These are phyloP conservation scores for Danaus plexippus DNA, from an alignment of 1,140 invertebrate species.

Conservation along the genomic window DNA sequence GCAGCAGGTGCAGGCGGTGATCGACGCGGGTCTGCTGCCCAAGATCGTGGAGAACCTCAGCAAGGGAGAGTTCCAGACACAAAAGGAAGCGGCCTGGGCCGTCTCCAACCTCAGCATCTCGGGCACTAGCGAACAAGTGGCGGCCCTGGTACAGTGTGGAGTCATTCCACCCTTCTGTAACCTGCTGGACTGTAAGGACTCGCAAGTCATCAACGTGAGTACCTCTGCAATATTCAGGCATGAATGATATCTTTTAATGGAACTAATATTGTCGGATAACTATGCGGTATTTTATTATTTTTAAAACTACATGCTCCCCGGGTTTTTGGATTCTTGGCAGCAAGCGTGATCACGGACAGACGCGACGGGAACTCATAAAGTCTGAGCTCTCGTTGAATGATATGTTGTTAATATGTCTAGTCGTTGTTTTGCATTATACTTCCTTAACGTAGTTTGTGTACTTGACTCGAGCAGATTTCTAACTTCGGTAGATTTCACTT, in stretches of 20 bases:
- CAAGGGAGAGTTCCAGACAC: constrained; percentile 98
- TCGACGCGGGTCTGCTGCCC: constrained; percentile 94
- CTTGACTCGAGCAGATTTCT: too few species aligned
- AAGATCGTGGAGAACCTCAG: constrained; percentile 94
- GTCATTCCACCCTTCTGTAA: constrained; percentile 94
- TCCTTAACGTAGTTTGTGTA: too few species aligned
- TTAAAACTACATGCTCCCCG: too few species aligned
- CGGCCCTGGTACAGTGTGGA: constrained; percentile 88
- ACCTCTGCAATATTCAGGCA: background rate
- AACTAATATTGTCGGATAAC: too few species aligned
- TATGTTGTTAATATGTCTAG: too few species aligned
- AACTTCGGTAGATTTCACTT: too few species aligned
- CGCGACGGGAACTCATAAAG: too few species aligned
- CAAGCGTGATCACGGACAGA: too few species aligned
- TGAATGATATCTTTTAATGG: background rate
- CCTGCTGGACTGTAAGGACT: constrained; percentile 90
- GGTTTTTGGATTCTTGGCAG: too few species aligned
- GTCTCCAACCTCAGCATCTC: constrained; percentile 99
- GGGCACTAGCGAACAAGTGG: constrained; percentile 92
- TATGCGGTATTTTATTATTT: too few species aligned
- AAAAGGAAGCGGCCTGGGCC: constrained; percentile 99
- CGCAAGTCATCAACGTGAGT: constrained; percentile 80
- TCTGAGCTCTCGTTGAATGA: too few species aligned
- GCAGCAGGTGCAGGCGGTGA: constrained; percentile 96
- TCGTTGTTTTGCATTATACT: too few species aligned